A percentile compares a stretch with the other conserved stretches of the same genome.
Conservation (phyloP, 2,797 vertebrate species). For the Hirundo rustica region DNA sequence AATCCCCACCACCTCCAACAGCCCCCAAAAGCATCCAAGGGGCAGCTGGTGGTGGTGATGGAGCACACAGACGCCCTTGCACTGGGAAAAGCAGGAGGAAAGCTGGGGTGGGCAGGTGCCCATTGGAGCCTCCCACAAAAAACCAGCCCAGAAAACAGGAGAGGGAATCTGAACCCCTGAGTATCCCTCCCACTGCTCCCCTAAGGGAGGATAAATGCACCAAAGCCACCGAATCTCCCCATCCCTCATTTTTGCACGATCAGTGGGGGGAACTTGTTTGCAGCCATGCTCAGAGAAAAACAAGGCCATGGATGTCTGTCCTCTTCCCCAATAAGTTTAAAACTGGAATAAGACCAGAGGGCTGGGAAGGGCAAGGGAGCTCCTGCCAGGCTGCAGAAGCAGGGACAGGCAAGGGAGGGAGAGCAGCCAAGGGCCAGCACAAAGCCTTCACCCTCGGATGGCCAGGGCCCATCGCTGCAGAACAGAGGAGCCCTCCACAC, state of each 20-base stretch:
- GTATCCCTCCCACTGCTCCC: neutral
- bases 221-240: neutral
- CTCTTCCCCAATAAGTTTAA: neutral
- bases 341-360: neutral
- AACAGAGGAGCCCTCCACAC: neutral
- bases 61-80: fast-evolving
- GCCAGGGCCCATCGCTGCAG: fast-evolving
- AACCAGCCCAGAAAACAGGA: neutral
- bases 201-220: neutral
- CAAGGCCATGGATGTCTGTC: fast-evolving
- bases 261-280: too few relatives aligned
- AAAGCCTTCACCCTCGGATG: fast-evolving
- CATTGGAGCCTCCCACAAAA: neutral
- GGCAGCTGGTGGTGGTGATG: fast-evolving
- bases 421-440: neutral
- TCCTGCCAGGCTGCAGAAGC: neutral
- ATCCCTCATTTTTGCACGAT: neutral
- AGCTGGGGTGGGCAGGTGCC: neutral
- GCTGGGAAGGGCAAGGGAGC: neutral
- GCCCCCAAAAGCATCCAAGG: fast-evolving
- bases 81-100: neutral
- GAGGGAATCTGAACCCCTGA: fast-evolving
- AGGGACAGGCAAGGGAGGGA: neutral
- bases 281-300: neutral
- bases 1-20: fast-evolving